Percentiles rank a stretch among this genome's conserved stretches.
phyloP scores from a whole-genome alignment of 1,140 invertebrate genomes.

The Bombus polaris region DNA sequence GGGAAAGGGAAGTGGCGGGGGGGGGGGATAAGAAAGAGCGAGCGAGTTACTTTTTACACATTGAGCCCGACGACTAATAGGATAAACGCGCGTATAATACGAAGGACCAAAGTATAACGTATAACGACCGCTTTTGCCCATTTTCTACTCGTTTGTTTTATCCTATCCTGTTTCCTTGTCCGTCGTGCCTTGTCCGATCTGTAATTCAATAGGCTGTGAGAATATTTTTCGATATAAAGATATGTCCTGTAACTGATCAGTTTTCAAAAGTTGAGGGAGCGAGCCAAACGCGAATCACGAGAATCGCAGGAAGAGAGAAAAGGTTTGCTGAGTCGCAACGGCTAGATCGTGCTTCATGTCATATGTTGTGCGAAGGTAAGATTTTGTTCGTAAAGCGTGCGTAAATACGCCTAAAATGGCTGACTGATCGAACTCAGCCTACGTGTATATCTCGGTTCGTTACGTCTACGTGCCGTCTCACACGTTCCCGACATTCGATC shows the following conservation, averaged over 20 bases:
- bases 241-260: not conserved
- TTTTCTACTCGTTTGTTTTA: not conserved
- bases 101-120: not conserved
- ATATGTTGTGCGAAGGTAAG: not conserved
- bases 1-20: not conserved
- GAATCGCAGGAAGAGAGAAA: not conserved
- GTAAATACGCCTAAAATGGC: not conserved
- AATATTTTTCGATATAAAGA: not conserved
- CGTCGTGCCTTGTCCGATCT: not conserved
- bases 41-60: not conserved
- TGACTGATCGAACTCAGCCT: not conserved
- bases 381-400: not conserved
- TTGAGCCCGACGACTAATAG: not conserved
- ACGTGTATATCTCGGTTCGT: not conserved
- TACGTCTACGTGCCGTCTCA: not conserved
- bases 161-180: not conserved
- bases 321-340: no score
- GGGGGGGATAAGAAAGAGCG: not conserved
- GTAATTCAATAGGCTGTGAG: slow-evolving; percentile 44
- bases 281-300: not conserved
- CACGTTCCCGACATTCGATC: not conserved
- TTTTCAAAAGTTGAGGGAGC: not conserved
- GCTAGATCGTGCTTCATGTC: not conserved
- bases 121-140: not conserved
- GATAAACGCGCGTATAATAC: not conserved